These are phyloP conservation scores for Phyto melanocephala DNA, from an alignment of 2,888 invertebrate species.

Conservation along the genomic window DNA sequence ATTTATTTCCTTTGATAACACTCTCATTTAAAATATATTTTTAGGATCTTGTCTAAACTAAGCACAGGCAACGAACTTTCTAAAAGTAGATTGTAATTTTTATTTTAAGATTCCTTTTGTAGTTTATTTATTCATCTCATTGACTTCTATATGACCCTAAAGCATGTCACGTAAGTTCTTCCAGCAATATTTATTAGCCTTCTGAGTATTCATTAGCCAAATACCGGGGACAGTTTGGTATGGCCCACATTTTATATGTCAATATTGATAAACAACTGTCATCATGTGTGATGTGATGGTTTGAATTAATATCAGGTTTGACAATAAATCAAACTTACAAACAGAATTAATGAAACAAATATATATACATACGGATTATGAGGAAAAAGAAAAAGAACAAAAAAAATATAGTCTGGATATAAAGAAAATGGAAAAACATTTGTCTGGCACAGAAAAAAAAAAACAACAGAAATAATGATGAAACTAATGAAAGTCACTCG, in stretches of 20 bases:
- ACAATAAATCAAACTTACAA: constrained; percentile 54
- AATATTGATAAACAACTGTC: constrained; percentile 65
- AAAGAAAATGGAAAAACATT: constrained; percentile 43
- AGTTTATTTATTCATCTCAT: neutral
- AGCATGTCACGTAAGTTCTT: constrained; percentile 42
- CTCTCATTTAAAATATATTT: no score
- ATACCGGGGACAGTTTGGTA: neutral
- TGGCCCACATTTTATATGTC: constrained; percentile 53
- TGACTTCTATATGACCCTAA: neutral
- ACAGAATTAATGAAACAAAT: constrained; percentile 47
- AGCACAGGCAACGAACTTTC: no score
- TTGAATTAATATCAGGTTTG: constrained; percentile 25
- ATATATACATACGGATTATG: no score
- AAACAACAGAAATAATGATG: constrained; percentile 44
- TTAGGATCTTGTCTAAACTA: no score
- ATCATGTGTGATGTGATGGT: constrained; percentile 34
- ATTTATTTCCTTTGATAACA: no score
- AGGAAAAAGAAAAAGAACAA: constrained; percentile 29
- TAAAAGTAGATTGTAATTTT: neutral
- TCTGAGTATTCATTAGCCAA: constrained; percentile 62
- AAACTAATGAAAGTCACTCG: constrained; percentile 63
- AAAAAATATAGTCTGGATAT: neutral
- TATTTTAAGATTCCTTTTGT: neutral
- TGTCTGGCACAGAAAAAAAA: constrained; percentile 4
- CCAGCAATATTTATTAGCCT: constrained; percentile 50